phyloP scores from a whole-genome alignment of 2,888 invertebrate species.

The Mesoligia furuncula region DNA sequence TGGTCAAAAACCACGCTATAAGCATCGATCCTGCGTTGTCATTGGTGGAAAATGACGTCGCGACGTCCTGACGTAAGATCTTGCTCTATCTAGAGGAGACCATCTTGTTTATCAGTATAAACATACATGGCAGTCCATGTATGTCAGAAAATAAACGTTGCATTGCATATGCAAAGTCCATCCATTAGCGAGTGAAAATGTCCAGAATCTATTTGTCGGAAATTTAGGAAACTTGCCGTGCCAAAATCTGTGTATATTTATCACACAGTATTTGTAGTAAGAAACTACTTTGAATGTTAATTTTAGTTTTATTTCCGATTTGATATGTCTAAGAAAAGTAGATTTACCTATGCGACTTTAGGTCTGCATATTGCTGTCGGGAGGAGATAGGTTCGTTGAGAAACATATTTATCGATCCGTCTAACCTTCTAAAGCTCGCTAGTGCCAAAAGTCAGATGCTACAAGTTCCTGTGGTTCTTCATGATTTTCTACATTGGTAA shows the following conservation, averaged over 20 bases:
- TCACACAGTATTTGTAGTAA: background rate
- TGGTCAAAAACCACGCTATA: background rate
- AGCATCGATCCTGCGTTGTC: background rate
- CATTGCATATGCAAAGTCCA: background rate
- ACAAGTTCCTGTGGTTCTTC: background rate
- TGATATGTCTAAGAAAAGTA: slow-evolving; percentile 10
- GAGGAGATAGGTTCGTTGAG: background rate
- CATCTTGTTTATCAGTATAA: slow-evolving; percentile 10
- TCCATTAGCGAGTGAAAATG: slow-evolving; percentile 41
- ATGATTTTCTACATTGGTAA: background rate
- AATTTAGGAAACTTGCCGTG: slow-evolving; percentile 1
- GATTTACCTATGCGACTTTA: background rate
- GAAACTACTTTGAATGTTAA: slow-evolving; percentile 27
- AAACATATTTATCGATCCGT: background rate
- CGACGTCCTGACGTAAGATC: background rate
- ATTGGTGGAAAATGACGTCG: background rate
- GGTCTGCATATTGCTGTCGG: background rate
- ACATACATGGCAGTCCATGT: background rate
- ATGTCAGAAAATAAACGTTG: background rate
- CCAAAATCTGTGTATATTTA: slow-evolving; percentile 26
- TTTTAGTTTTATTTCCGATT: slow-evolving; percentile 4
- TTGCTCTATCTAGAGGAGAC: background rate
- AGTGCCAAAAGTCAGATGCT: background rate
- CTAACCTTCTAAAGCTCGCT: background rate
- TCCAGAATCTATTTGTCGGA: slow-evolving; percentile 23